Conservation (phyloP, 2,797 vertebrate genomes). For the Sebastiscus albofasciatus region DNA sequence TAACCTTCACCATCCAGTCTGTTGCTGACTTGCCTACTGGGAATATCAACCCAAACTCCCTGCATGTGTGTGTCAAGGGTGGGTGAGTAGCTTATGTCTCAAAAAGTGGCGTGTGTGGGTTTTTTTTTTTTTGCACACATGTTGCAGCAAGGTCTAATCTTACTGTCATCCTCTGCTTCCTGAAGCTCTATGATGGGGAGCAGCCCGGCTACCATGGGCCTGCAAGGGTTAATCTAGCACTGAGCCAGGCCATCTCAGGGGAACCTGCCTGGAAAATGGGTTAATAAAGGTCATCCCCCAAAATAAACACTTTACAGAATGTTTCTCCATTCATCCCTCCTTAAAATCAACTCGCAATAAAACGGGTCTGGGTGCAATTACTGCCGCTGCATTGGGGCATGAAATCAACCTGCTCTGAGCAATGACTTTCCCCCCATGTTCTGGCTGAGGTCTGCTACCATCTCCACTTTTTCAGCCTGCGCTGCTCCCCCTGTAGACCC, state of each 20-base stretch:
- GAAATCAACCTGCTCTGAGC: constrained; percentile 93
- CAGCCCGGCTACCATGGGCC: constrained; percentile 85
- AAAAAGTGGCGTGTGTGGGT: constrained; percentile 45
- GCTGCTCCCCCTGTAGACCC: constrained; percentile 53
- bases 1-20: constrained; percentile 66
- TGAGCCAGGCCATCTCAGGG: constrained; percentile 86
- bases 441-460: constrained; percentile 90
- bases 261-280: constrained; percentile 91
- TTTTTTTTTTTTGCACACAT: constrained; percentile 69
- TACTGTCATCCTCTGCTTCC: constrained; percentile 88
- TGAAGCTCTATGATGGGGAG: constrained; percentile 81
- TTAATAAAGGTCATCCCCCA: constrained; percentile 98
- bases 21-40: constrained; percentile 44
- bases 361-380: constrained; percentile 98
- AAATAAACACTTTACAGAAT: constrained; percentile 99
- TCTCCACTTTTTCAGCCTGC: constrained; percentile 65
- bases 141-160: constrained; percentile 84
- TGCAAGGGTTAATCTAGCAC: constrained; percentile 89
- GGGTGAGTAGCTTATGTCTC: constrained; percentile 58
- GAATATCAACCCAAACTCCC: constrained; percentile 50
- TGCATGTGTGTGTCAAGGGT: constrained; percentile 65
- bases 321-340: constrained; percentile 94
- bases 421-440: constrained; percentile 82
- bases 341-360: constrained; percentile 98
- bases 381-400: constrained; percentile 91